Evolutionary conservation across 1,140 invertebrate species (phyloP).

Genomic region (Augochlora pura): DNA sequence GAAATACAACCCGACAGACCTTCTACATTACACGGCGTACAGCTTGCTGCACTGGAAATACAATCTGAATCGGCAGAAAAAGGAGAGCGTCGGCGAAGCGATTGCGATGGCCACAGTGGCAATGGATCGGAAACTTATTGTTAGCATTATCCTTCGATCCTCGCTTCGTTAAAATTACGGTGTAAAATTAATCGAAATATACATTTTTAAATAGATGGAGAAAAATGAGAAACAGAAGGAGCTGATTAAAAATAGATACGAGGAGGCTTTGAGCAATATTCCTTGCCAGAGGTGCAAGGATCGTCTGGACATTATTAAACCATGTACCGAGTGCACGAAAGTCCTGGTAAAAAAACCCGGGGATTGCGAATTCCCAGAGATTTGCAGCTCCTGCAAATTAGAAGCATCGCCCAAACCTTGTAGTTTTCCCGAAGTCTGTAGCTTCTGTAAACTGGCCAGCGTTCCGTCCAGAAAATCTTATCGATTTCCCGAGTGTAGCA

Average conservation of each 20-base stretch:
- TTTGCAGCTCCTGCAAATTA: slow-evolving; percentile 19
- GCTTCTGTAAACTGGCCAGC: neutral
- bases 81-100: slow-evolving; percentile 21
- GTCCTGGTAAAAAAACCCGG: slow-evolving; percentile 1
- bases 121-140: slow-evolving; percentile 34
- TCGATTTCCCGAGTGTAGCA: too few species aligned
- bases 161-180: neutral
- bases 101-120: slow-evolving; percentile 26
- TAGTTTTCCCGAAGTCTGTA: neutral
- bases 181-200: neutral
- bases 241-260: slow-evolving; percentile 8
- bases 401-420: neutral
- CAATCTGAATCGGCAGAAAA: slow-evolving; percentile 41
- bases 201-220: slow-evolving; percentile 16
- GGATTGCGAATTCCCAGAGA: slow-evolving; percentile 18
- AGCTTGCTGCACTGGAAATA: slow-evolving; percentile 62
- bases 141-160: slow-evolving; percentile 6
- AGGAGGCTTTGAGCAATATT: slow-evolving; percentile 8
- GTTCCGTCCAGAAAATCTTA: neutral
- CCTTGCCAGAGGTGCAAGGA: slow-evolving; percentile 7
- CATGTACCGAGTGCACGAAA: slow-evolving; percentile 42
- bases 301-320: slow-evolving; percentile 21
- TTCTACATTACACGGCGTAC: slow-evolving; percentile 56
- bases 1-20: slow-evolving; percentile 56
- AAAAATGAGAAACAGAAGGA: slow-evolving; percentile 24